A percentile compares a stretch with the other conserved stretches of the same genome.
These are phyloP conservation scores for Thunnus maccoyii DNA, from an alignment of 2,113 vertebrate species.

Conservation along the genomic window DNA sequence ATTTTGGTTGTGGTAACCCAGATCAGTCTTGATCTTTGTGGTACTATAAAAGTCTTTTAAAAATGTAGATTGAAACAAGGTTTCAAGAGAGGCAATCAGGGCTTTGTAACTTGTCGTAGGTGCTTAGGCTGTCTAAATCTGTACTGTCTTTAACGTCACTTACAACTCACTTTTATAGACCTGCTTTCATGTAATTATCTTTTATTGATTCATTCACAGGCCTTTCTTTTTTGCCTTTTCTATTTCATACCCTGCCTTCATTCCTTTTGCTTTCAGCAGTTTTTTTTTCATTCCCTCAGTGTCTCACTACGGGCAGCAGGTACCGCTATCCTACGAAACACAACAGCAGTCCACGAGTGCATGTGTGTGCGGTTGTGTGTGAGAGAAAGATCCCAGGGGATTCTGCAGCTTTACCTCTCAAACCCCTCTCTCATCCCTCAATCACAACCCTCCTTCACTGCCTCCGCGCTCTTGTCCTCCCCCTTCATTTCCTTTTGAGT, in stretches of 20 bases:
- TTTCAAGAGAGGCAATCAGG: neutral
- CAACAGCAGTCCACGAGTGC: neutral
- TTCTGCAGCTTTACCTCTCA: constrained; percentile 50
- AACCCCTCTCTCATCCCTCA: constrained; percentile 48
- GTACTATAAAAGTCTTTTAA: neutral
- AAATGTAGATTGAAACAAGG: constrained; percentile 10
- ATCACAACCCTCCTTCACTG: constrained; percentile 36
- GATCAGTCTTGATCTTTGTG: neutral
- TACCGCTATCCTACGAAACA: neutral
- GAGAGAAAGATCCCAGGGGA: constrained; percentile 7
- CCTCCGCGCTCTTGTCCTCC: constrained; percentile 20
- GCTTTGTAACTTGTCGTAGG: constrained; percentile 10
- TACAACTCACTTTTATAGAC: constrained; percentile 44
- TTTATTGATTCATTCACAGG: constrained; percentile 42
- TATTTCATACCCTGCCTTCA: neutral
- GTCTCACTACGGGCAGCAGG: neutral
- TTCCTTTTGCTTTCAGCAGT: neutral
- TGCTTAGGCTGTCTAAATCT: constrained; percentile 10
- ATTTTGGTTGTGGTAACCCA: neutral
- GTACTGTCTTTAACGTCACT: constrained; percentile 23
- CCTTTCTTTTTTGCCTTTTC: neutral
- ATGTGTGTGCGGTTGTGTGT: constrained; percentile 10
- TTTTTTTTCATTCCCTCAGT: neutral
- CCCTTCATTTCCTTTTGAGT: constrained; percentile 47
- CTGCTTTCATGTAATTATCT: constrained; percentile 44